phyloP scores from a whole-genome alignment of 2,888 invertebrate species.

The Theretra japonica region DNA sequence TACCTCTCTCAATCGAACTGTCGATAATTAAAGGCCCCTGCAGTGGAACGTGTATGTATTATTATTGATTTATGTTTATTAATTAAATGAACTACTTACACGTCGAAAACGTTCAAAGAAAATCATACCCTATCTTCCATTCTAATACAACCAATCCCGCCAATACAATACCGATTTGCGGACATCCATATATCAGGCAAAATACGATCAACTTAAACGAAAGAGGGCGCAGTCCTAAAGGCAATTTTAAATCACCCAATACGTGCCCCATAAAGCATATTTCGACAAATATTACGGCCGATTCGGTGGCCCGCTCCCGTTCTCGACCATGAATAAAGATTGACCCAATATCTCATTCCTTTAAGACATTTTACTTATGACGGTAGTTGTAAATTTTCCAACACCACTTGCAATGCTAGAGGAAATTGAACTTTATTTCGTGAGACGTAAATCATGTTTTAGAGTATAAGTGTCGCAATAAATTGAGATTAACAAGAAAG shows the following conservation, averaged over 20 bases:
- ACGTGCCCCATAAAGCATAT: constrained; percentile 49
- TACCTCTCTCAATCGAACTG: no score
- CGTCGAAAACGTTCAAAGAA: no score
- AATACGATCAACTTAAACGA: constrained; percentile 24
- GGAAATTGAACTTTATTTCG: neutral
- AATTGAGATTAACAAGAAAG: constrained; percentile 44
- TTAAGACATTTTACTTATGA: constrained; percentile 72
- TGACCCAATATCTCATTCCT: constrained; percentile 68
- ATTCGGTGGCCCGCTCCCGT: constrained; percentile 52
- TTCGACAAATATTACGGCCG: constrained; percentile 66
- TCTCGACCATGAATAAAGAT: constrained; percentile 70
- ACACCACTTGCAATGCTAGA: neutral
- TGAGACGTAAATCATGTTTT: neutral
- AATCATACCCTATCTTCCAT: no score
- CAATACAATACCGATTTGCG: neutral
- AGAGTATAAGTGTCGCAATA: constrained; percentile 31
- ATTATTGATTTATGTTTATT: no score
- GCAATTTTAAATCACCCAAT: constrained; percentile 28
- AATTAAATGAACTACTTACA: no score
- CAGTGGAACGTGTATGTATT: no score
- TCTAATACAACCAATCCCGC: neutral
- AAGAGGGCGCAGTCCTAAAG: constrained; percentile 1
- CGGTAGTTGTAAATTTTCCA: constrained; percentile 71
- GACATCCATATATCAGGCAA: neutral
- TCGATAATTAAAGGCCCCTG: no score